Conservation (phyloP, 2,888 invertebrate genomes). For the Dasysyrphus albostriatus region DNA sequence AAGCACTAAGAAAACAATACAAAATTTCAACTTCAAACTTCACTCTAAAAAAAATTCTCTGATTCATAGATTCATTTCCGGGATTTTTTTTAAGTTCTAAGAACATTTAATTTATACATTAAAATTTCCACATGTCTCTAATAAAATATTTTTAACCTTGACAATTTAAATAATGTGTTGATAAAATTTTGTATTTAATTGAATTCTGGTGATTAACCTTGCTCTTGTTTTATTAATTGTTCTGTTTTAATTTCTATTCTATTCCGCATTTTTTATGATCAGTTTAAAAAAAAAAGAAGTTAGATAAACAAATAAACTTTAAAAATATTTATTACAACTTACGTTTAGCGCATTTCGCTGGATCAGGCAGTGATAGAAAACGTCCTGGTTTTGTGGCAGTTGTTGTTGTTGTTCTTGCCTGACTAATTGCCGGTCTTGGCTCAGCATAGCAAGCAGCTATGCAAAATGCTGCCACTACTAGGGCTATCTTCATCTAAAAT, state of each 20-base stretch:
- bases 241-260: neutral
- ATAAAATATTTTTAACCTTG: neutral
- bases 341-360: conserved; percentile 93
- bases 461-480: conserved; percentile 85
- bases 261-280: neutral
- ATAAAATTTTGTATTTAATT: neutral
- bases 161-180: neutral
- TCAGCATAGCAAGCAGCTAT: conserved; percentile 86
- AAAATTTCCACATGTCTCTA: neutral
- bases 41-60: too few relatives aligned
- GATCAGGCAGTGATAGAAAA: conserved; percentile 91
- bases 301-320: neutral
- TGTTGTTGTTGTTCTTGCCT: conserved; percentile 86
- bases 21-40: too few relatives aligned
- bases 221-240: conserved; percentile 4
- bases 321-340: conserved; percentile 85
- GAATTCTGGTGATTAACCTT: neutral
- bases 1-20: too few relatives aligned
- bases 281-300: too few relatives aligned
- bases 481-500: conserved; percentile 89
- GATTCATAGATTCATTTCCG: neutral
- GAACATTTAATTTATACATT: neutral
- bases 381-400: conserved; percentile 90
- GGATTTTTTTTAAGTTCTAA: neutral
- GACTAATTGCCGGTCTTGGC: conserved; percentile 85